These are phyloP conservation scores for human (Homo sapiens) DNA, from an alignment of 2,113 vertebrate species.

Conservation along the genomic window GRCh38 chr15:44416501-44417000, in stretches of 20 bases:
- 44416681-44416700: too few species aligned
- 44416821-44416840: not conserved
- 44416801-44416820: not conserved
- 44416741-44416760: slow-evolving; percentile 15
- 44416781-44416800: not conserved
- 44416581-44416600: too few species aligned
- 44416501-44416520: too few species aligned
- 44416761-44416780: not conserved
- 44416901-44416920: not conserved
- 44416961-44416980: not conserved
- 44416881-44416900: slow-evolving; percentile 16
- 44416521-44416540: too few species aligned
- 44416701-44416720: not conserved
- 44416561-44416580: too few species aligned
- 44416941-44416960: not conserved
- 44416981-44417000: not conserved
- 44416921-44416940: not conserved
- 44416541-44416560: too few species aligned
- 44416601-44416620: too few species aligned
- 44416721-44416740: slow-evolving; percentile 5
- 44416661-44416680: too few species aligned
- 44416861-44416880: not conserved
- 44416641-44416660: too few species aligned
- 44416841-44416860: not conserved
- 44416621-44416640: too few species aligned